Base-by-base conservation (phyloP, 2,888 invertebrate genomes). In the Conistra vaccinii region DNA sequence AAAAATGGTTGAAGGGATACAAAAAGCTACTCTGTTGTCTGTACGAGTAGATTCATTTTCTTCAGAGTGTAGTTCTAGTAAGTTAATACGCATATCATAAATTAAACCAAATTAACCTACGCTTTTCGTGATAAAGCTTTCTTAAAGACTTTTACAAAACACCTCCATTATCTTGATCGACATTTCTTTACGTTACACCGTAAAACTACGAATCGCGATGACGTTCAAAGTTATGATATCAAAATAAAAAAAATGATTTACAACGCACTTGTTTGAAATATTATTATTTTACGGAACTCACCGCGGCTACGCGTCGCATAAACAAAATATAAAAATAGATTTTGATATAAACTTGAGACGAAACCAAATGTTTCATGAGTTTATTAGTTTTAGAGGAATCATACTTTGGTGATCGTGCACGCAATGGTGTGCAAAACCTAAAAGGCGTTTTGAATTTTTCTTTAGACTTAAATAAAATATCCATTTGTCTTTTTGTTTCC, bases 301-400 rank as follows among this genome's bases (percentile, higher is more conserved):
- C 58, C 69, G 32, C 67, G 29, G 65, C 48, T 57, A 42, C 32
- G 48, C 58, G 48, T 72, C 42, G 42, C 73, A 39, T 86, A 86
- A 69, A 86, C 81, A 78, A 23, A 51, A 65, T 75, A 32, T 73
- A 72, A 71, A 84, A 80, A 86, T 84, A 86, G 78, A 71, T 70
- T 63, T 78, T 75, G 67, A 51, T 66, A 74, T 78, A 70, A 80
- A 82, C 84, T 61, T 69, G 58, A 62, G 70, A 60, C 76, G 57
- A 60, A 61, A 61, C 68, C 55, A 72, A 76, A 62, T 53, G 60
- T 63, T 70, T 60, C 68, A 81, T 26, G 61, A 62, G 69, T 81
- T 83, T 85, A 80, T 78, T 85, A 78, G 67, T 79, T 79, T 77
- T 17, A 65, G 20, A 78, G 72, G 69, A 70, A 71, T 75, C 63